A percentile compares a stretch with the other conserved stretches of the same genome.
Evolutionary conservation across 2,113 vertebrate species (phyloP).

Genomic region (Oenanthe melanoleuca): DNA sequence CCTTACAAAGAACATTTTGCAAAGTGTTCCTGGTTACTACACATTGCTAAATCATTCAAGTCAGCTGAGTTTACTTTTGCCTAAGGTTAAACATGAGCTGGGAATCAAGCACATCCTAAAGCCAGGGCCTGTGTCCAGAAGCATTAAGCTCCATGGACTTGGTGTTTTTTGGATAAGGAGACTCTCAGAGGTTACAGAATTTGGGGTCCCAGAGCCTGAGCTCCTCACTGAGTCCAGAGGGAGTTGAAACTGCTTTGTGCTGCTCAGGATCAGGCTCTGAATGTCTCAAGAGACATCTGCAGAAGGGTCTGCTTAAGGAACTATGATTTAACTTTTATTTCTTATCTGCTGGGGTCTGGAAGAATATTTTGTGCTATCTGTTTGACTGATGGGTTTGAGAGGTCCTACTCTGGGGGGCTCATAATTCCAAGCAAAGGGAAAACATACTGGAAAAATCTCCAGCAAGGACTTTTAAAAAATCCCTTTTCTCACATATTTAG

Average conservation of each 20-base stretch:
- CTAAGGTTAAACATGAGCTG: not conserved
- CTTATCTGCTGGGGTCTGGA: not conserved
- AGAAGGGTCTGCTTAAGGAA: not conserved
- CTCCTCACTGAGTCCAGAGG: not conserved
- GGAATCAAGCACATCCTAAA: not conserved
- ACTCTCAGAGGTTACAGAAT: not conserved
- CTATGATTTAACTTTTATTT: not conserved
- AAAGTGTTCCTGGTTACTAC: not conserved
- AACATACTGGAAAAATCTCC: conserved; percentile 17
- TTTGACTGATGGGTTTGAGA: not conserved
- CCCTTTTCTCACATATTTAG: conserved; percentile 59
- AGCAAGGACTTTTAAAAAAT: not conserved
- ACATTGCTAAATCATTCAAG: not conserved
- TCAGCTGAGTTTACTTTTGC: not conserved
- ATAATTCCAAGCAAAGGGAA: conserved; percentile 16
- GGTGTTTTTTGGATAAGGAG: rapidly evolving
- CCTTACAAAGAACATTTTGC: not conserved
- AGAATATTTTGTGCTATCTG: not conserved
- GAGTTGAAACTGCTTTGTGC: not conserved
- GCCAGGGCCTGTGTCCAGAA: not conserved
- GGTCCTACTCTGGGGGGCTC: not conserved
- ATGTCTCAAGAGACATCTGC: not conserved
- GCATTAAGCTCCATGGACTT: rapidly evolving
- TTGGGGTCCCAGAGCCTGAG: not conserved
- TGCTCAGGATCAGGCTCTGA: not conserved